Evolutionary conservation across 2,797 vertebrate species (phyloP).

Genomic region (Spheniscus humboldti): DNA sequence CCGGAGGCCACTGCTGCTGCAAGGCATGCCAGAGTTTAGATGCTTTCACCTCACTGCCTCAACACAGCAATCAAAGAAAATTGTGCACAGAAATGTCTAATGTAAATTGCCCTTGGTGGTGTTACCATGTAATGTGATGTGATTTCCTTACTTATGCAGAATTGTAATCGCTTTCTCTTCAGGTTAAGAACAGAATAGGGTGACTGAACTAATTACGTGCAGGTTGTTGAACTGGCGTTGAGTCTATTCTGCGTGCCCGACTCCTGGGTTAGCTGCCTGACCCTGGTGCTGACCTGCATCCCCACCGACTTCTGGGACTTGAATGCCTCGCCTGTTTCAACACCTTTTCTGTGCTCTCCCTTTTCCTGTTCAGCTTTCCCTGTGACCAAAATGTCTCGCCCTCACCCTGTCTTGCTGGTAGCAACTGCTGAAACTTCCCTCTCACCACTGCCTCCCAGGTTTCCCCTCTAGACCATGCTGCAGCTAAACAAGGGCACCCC

Average conservation of each 20-base stretch:
- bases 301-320: not conserved
- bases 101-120: conserved; percentile 46
- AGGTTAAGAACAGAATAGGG: conserved; percentile 30
- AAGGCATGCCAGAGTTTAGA: not conserved
- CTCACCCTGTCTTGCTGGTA: not conserved
- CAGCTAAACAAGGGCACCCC: conserved; percentile 23
- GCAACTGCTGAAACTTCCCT: not conserved
- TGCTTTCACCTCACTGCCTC: conserved; percentile 38
- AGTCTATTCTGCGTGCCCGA: not conserved
- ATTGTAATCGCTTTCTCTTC: conserved; percentile 59
- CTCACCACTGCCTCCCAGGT: not conserved
- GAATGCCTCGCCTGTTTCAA: not conserved
- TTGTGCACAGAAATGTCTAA: conserved; percentile 49
- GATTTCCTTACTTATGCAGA: conserved; percentile 50
- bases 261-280: conserved; percentile 14
- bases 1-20: not conserved
- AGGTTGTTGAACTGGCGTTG: conserved; percentile 43
- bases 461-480: not conserved
- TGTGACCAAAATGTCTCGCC: not conserved
- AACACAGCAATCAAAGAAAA: conserved; percentile 57
- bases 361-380: not conserved
- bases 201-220: conserved; percentile 58
- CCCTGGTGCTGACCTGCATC: not conserved
- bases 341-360: not conserved
- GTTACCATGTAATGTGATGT: conserved; percentile 56